Base-by-base conservation (phyloP, 1,140 invertebrate genomes). In the Drosophila chauvacae region DNA sequence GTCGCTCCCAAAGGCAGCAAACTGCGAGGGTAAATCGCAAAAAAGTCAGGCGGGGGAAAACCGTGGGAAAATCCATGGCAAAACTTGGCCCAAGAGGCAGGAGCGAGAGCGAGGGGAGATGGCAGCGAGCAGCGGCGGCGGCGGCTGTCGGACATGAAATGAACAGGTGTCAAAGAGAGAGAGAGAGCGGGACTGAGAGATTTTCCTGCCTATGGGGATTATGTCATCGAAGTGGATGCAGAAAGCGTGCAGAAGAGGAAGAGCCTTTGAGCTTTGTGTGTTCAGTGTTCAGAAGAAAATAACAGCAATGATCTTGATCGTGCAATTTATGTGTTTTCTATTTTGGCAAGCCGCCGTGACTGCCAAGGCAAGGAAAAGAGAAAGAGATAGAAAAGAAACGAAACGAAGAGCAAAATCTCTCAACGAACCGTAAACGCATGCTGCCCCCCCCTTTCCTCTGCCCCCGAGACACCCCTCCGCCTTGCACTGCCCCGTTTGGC, bases 301-400 rank as follows among this genome's bases (percentile, higher is more conserved):
- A 20, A 51, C 78, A 81, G 84, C 84, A 87, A 85, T 87, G 84
- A 87, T 87, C 84, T 88, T 87, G 84, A 87, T 88, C 84, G 81
- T 71, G 86, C 81, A 73, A 87, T 88, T 83, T 87, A 83, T 87
- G 77, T 88, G 45, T 87, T 87, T 88, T 87, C 80, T 87, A 88
- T 88, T 88, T 87, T 87, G 80, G 83, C 83, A 87, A 80, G 60
- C 50, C 72, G 84, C 80, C 71, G 77, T 77, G 84, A 74, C 57
- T 83, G 73, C 83, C 80, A 88, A 87, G 84, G 84, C 69, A 65
- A 81, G 37, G 44, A 23, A 42, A 30, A 44, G 30, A 64, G 47
- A 65, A 14, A 20, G 3, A 35, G 18, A 53, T 3, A 14, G 1
- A 35, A 53, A 53, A 39, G 3, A 16, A 51, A 18, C 11, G 2